Conservation (phyloP, 2,113 vertebrate genomes). For the Callionymus lyra region DNA sequence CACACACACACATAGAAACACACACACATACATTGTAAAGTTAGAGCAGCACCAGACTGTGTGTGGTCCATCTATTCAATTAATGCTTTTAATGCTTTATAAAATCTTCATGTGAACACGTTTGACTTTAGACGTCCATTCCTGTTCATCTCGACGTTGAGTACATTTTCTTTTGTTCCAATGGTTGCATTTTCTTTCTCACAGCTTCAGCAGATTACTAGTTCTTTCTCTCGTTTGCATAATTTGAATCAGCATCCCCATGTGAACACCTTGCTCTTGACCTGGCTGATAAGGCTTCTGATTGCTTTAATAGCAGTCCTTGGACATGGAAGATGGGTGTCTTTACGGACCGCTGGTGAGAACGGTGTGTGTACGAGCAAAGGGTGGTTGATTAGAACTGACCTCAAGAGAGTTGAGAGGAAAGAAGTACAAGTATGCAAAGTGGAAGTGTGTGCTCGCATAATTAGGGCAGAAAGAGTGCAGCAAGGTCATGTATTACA, state of each 20-base stretch:
- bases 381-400: conserved; percentile 66
- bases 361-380: conserved; percentile 29
- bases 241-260: conserved; percentile 61
- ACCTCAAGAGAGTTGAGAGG: conserved; percentile 49
- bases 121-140: conserved; percentile 12
- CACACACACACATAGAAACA: conserved; percentile 9
- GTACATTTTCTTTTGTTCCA: too few relatives aligned
- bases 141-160: conserved; percentile 21
- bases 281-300: conserved; percentile 56
- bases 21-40: conserved; percentile 17
- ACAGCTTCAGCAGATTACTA: conserved; percentile 28
- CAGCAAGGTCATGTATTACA: conserved; percentile 54
- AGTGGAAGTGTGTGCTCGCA: conserved; percentile 60
- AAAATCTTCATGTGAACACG: conserved; percentile 41
- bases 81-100: conserved; percentile 32
- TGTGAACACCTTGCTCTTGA: conserved; percentile 60
- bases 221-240: conserved; percentile 37
- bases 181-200: conserved; percentile 13
- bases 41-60: conserved; percentile 20
- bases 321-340: conserved; percentile 55
- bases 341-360: conserved; percentile 41
- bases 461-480: conserved; percentile 71
- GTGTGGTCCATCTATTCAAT: conserved; percentile 47
- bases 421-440: conserved; percentile 66
- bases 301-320: conserved; percentile 71